These are phyloP conservation scores for Euwallacea fornicatus DNA, from an alignment of 1,140 invertebrate genomes.

Conservation along the genomic window DNA sequence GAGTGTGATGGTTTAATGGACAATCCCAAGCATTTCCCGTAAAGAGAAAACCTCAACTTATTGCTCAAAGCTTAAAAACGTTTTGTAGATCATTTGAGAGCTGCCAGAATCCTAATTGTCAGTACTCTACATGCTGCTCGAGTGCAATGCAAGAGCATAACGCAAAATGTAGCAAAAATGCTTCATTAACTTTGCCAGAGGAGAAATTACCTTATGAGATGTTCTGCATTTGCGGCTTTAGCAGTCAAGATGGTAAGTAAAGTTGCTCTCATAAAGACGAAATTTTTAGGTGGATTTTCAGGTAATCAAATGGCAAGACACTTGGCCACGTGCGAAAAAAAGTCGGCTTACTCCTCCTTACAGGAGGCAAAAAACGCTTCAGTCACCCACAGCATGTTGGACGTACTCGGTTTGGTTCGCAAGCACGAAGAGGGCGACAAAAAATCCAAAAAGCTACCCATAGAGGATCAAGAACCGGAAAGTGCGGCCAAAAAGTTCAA, in stretches of 20 bases:
- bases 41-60: slow-evolving; percentile 46
- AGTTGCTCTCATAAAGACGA: neutral
- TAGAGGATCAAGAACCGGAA: no score
- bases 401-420: slow-evolving; percentile 58
- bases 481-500: no score
- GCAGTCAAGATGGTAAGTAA: slow-evolving; percentile 61
- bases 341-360: slow-evolving; percentile 63
- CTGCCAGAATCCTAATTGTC: slow-evolving; percentile 68
- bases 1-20: slow-evolving; percentile 71
- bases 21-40: slow-evolving; percentile 69
- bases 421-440: slow-evolving; percentile 47
- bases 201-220: slow-evolving; percentile 61
- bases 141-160: slow-evolving; percentile 72
- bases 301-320: slow-evolving; percentile 69
- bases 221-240: slow-evolving; percentile 75
- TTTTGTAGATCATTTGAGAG: slow-evolving; percentile 64
- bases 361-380: slow-evolving; percentile 61
- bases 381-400: slow-evolving; percentile 59
- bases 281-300: slow-evolving; percentile 39
- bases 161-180: slow-evolving; percentile 59
- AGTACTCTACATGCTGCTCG: slow-evolving; percentile 75
- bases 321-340: slow-evolving; percentile 63
- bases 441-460: neutral
- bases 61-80: neutral
- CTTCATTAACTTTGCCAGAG: slow-evolving; percentile 58